phyloP scores from a whole-genome alignment of 2,797 vertebrate species.

The Carduelis carduelis region DNA sequence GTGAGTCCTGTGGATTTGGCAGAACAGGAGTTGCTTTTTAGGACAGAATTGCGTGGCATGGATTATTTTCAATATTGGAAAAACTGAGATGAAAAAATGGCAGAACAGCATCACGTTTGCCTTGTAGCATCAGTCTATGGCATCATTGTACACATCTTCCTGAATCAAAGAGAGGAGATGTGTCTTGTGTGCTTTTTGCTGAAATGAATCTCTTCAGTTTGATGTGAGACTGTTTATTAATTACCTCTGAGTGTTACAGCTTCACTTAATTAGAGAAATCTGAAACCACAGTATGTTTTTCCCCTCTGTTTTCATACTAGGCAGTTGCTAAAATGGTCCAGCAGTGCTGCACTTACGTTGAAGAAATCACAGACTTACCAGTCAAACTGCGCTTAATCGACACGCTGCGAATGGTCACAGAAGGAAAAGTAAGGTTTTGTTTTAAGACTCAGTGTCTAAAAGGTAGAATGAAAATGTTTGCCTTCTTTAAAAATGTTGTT shows the following conservation, averaged over 20 bases:
- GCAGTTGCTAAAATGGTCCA: slow-evolving; percentile 99
- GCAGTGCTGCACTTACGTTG: slow-evolving; percentile 94
- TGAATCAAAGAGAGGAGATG: not conserved
- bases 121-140: not conserved
- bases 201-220: not conserved
- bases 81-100: not conserved
- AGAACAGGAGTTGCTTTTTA: not conserved
- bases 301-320: slow-evolving; percentile 71
- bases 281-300: not conserved
- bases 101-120: not conserved
- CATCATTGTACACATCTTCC: not conserved
- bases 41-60: not conserved
- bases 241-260: not conserved
- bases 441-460: slow-evolving; percentile 9
- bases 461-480: slow-evolving; percentile 7
- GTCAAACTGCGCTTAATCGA: slow-evolving; percentile 94
- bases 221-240: not conserved
- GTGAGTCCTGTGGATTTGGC: not conserved
- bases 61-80: not conserved
- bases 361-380: slow-evolving; percentile 86
- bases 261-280: not conserved
- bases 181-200: not conserved
- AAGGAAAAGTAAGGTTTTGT: slow-evolving; percentile 88
- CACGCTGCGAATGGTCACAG: slow-evolving; percentile 93
- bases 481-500: not conserved